Conservation (phyloP, 1,140 invertebrate genomes). For the Helicorthomorpha holstii region DNA sequence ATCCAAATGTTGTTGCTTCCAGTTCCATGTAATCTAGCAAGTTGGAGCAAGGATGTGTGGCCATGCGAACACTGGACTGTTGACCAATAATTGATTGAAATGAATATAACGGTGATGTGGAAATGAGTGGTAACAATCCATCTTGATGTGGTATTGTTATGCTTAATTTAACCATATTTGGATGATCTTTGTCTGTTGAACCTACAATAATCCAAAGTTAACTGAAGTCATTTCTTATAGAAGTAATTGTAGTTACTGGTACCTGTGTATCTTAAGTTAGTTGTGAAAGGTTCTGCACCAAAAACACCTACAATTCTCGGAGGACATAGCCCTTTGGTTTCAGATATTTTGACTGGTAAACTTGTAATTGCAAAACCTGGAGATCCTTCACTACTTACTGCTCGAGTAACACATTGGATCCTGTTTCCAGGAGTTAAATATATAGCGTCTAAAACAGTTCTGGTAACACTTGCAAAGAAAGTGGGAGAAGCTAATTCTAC, state of each 20-base stretch:
- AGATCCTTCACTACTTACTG: constrained; percentile 23
- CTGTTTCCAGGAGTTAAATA: constrained; percentile 27
- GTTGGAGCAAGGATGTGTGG: constrained; percentile 26
- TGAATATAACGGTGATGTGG: constrained; percentile 23
- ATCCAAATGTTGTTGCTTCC: constrained; percentile 17
- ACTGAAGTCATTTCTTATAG: neutral
- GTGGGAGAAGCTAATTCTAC: constrained; percentile 22
- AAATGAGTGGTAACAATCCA: constrained; percentile 26
- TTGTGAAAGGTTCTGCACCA: constrained; percentile 27
- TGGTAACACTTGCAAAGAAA: constrained; percentile 23
- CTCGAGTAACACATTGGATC: constrained; percentile 25
- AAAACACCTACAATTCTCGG: constrained; percentile 17
- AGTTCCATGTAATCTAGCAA: constrained; percentile 21
- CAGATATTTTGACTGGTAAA: constrained; percentile 17
- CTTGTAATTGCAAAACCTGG: constrained; percentile 25
- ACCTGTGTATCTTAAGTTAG: constrained; percentile 27
- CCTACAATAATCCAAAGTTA: constrained; percentile 15
- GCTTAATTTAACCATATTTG: constrained; percentile 22
- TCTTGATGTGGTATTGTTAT: constrained; percentile 26
- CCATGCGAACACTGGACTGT: constrained; percentile 20
- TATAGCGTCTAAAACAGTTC: constrained; percentile 26
- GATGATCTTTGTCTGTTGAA: constrained; percentile 18
- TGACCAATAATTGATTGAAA: constrained; percentile 26
- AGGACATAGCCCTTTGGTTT: constrained; percentile 21
- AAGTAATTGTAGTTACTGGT: neutral